Base-by-base conservation (phyloP, 2,888 invertebrate species). In the Halictus quadricinctus region DNA sequence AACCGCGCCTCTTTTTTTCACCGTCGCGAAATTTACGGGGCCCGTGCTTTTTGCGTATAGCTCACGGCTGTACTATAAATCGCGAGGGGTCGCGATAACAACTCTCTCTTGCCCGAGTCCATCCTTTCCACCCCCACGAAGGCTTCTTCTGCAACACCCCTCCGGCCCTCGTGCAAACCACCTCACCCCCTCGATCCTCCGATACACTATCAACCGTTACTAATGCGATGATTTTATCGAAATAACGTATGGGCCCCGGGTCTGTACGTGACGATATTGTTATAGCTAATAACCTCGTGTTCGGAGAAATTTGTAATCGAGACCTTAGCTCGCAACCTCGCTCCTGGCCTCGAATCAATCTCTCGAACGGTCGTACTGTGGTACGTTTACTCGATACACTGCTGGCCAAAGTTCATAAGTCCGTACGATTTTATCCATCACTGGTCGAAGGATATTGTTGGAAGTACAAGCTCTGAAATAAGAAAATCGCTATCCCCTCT, bases 221-320 rank as follows among this genome's bases (percentile, higher is more conserved):
- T 86, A 80, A 84, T 81, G 85, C 84, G 80, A 77, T 66, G 88
- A 88, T 88, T 86, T 86, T 88, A 88, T 88, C 88, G 72, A 72
- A 66, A 66, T 84, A 86, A 87, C 66, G 79, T 83, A 88, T 73
- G 79, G 72, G 21, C 36, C 13, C 13, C 29, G 0, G 12, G 43
- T 41, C 69, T 43, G 80, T 50, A 81, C 87, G 80, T 73, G 87
- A 86, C 86, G 83, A 87, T 87, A 81, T 83, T 80, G 83, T 83
- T 87, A 83, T 48, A 48, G 50, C 29, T 76, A 83, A 83, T 83
- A 83, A 80, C 75, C 36, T 43, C 43, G 54, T 46, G 25, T 80
- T 75, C 48, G 43, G 72, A 60, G 73, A 54, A 76, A 73, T 80
- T 75, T 66, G 21, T 54, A 58, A 81, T 74, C 25, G 73, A 58